These are phyloP conservation scores for Atrina japonica DNA, from an alignment of 2,888 invertebrate species.

Conservation along the genomic window DNA sequence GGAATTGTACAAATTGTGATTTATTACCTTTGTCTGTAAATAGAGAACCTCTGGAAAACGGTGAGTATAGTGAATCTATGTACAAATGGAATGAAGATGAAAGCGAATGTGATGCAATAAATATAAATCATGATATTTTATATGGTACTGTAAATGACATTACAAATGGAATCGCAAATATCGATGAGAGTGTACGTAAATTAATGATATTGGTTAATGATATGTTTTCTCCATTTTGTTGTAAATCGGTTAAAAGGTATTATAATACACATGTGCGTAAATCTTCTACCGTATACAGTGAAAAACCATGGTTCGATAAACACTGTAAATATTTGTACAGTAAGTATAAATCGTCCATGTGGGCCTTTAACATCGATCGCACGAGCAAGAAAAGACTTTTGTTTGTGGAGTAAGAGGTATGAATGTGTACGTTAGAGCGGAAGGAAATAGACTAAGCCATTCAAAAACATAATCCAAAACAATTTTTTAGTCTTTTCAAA, in stretches of 20 bases:
- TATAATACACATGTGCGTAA: not conserved
- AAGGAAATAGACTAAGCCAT: not conserved
- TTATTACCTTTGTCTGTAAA: too few relatives aligned
- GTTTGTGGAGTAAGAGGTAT: not conserved
- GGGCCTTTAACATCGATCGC: not conserved
- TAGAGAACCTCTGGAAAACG: too few relatives aligned
- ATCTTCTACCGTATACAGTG: not conserved
- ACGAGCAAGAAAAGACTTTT: not conserved
- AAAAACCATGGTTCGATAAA: slow-evolving; percentile 9
- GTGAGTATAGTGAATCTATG: too few relatives aligned
- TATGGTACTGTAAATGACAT: not conserved
- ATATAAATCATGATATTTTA: not conserved
- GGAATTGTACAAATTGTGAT: too few relatives aligned
- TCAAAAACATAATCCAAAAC: slow-evolving; percentile 5
- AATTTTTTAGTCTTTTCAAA: slow-evolving; percentile 13
- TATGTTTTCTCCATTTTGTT: too few relatives aligned
- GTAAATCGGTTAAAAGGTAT: too few relatives aligned
- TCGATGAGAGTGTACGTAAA: not conserved
- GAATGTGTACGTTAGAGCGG: not conserved
- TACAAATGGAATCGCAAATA: not conserved
- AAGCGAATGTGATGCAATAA: not conserved
- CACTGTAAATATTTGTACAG: not conserved
- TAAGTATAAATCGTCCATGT: not conserved
- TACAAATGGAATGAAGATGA: slow-evolving; percentile 1
- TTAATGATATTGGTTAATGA: too few relatives aligned